A percentile compares a stretch with the other conserved stretches of the same genome.
Conservation (phyloP, 2,113 vertebrate genomes). For the Manacus vitellinus region DNA sequence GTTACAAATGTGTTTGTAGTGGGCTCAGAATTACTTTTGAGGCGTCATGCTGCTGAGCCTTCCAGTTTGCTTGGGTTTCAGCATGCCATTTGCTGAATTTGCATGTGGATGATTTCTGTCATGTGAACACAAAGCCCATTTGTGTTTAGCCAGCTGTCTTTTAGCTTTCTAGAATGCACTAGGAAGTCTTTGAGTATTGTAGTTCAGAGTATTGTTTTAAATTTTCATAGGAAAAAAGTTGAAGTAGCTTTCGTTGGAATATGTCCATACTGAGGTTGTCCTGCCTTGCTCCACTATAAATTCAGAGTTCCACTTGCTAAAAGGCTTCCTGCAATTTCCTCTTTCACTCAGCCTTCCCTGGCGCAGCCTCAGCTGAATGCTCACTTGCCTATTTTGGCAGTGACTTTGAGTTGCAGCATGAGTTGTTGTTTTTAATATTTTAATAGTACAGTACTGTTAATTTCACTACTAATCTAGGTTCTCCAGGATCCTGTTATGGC, state of each 20-base stretch:
- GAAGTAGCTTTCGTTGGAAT: background rate
- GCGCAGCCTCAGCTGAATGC: background rate
- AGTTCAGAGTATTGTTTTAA: background rate
- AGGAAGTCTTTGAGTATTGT: background rate
- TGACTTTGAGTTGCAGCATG: background rate
- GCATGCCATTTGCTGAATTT: background rate
- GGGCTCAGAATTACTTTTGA: background rate
- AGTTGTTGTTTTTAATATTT: background rate
- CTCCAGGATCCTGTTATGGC: background rate
- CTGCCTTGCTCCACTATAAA: background rate
- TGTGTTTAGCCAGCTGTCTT: background rate
- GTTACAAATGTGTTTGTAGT: background rate
- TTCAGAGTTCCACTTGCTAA: background rate
- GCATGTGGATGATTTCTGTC: background rate
- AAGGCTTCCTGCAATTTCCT: background rate
- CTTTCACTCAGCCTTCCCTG: background rate
- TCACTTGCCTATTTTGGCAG: slow-evolving; percentile 18
- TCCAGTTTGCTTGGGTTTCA: background rate
- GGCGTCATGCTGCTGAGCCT: background rate
- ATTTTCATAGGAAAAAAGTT: background rate
- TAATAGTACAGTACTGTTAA: background rate
- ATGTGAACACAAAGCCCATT: background rate
- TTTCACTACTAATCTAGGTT: background rate
- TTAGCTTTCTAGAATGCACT: background rate
- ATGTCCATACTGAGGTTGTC: background rate